These are phyloP conservation scores for Mamestra brassicae DNA, from an alignment of 2,888 invertebrate genomes.

Conservation along the genomic window DNA sequence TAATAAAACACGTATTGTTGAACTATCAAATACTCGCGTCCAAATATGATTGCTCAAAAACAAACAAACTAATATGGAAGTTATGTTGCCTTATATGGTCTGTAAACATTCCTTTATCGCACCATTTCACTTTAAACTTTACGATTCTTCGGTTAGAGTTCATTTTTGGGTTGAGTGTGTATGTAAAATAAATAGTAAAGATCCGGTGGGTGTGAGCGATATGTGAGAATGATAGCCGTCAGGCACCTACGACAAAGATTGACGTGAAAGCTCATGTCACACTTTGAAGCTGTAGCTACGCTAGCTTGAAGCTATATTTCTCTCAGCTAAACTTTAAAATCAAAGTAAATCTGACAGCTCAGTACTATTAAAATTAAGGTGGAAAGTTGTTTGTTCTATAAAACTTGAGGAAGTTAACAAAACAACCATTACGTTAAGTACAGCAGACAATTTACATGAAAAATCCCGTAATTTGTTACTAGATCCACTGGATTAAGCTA, in stretches of 20 bases:
- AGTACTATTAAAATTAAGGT: constrained; percentile 11
- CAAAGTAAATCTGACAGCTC: neutral
- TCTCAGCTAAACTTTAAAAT: neutral
- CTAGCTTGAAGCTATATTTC: neutral
- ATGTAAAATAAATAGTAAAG: constrained; percentile 48
- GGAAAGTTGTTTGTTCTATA: neutral
- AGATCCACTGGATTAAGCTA: neutral
- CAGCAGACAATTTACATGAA: constrained; percentile 18
- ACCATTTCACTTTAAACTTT: constrained; percentile 39
- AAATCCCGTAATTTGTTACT: constrained; percentile 8
- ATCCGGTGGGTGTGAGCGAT: constrained; percentile 72
- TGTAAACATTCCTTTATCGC: constrained; percentile 30
- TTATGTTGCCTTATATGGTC: constrained; percentile 45
- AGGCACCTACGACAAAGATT: constrained; percentile 65
- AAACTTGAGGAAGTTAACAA: neutral
- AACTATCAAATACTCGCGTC: constrained; percentile 12
- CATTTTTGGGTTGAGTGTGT: constrained; percentile 1
- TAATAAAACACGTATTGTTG: constrained; percentile 37
- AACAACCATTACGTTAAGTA: constrained; percentile 23
- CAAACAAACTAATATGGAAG: constrained; percentile 52
- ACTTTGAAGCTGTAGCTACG: constrained; percentile 5
- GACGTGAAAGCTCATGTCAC: constrained; percentile 4
- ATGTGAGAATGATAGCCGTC: constrained; percentile 70
- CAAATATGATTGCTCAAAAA: constrained; percentile 53
- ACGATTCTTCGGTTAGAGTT: constrained; percentile 9